A percentile compares a stretch with the other conserved stretches of the same genome.
These are phyloP conservation scores for Paracyprichromis sp. DNA, from an alignment of 2,113 vertebrate genomes.

Conservation along the genomic window DNA sequence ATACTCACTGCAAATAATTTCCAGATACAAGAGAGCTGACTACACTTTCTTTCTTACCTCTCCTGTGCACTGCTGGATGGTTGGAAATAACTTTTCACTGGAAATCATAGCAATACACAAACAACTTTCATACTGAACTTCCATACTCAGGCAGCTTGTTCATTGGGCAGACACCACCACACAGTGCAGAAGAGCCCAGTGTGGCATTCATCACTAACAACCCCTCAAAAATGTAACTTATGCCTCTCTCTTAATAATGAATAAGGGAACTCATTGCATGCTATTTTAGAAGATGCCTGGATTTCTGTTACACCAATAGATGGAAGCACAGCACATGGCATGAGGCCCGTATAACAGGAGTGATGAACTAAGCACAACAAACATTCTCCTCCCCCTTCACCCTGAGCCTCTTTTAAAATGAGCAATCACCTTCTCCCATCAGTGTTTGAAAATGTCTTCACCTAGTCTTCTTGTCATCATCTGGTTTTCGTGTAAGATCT, in stretches of 20 bases:
- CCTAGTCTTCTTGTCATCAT: background rate
- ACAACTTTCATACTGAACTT: fast-evolving
- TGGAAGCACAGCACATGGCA: conserved; percentile 12
- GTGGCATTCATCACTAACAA: background rate
- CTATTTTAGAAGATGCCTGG: fast-evolving
- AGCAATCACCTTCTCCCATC: background rate
- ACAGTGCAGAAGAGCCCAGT: background rate
- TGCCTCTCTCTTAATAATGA: fast-evolving
- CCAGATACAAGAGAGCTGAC: too few relatives aligned
- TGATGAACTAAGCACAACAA: background rate
- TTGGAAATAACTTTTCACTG: background rate
- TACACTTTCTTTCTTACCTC: too few relatives aligned
- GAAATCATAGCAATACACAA: background rate
- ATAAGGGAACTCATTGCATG: fast-evolving
- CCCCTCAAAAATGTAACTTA: fast-evolving
- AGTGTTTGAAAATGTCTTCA: conserved; percentile 1
- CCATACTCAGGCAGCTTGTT: fast-evolving
- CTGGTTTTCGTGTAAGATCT: conserved; percentile 24
- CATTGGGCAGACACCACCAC: fast-evolving
- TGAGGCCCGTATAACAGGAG: background rate
- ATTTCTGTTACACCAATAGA: background rate
- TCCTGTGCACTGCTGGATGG: too few relatives aligned
- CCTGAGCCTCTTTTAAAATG: background rate
- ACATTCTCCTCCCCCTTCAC: background rate
- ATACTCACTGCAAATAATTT: background rate